A percentile compares a stretch with the other conserved stretches of the same genome.
Evolutionary conservation across 2,888 invertebrate genomes (phyloP).

Genomic region (Drosophila niveifrons): DNA sequence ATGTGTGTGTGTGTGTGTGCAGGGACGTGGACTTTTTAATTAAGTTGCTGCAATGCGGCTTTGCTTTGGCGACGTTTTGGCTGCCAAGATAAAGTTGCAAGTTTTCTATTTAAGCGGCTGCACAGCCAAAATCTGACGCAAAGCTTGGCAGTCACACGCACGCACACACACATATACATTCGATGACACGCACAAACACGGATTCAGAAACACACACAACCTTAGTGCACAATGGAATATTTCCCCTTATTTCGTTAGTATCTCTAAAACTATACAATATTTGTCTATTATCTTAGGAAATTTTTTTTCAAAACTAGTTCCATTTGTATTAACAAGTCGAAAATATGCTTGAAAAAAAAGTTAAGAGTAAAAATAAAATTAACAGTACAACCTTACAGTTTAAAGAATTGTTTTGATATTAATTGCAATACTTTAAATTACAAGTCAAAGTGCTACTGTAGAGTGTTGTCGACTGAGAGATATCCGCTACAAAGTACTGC

Average conservation of each 20-base stretch:
- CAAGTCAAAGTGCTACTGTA: too few species aligned
- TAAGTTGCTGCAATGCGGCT: constrained; percentile 68
- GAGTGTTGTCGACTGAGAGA: too few species aligned
- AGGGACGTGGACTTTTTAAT: constrained; percentile 60
- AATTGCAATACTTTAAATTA: too few species aligned
- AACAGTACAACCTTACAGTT: too few species aligned
- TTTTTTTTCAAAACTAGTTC: too few species aligned
- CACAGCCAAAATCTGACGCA: constrained; percentile 57
- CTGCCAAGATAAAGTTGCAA: constrained; percentile 64
- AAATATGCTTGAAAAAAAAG: too few species aligned
- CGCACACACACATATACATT: background rate
- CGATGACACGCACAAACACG: background rate
- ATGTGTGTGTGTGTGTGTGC: constrained; percentile 2
- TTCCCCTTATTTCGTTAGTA: background rate
- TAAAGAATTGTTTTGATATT: too few species aligned
- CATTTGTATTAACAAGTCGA: too few species aligned
- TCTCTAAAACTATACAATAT: background rate
- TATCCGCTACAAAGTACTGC: too few species aligned
- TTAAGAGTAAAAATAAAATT: too few species aligned
- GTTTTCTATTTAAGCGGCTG: constrained; percentile 48
- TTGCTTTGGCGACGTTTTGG: constrained; percentile 51
- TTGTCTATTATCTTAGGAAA: too few species aligned
- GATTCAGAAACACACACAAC: background rate
- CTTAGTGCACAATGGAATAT: background rate
- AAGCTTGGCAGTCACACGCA: constrained; percentile 56